A percentile compares a stretch with the other conserved stretches of the same genome.
Conservation (phyloP, 2,888 invertebrate genomes). For the Erebia palarica region DNA sequence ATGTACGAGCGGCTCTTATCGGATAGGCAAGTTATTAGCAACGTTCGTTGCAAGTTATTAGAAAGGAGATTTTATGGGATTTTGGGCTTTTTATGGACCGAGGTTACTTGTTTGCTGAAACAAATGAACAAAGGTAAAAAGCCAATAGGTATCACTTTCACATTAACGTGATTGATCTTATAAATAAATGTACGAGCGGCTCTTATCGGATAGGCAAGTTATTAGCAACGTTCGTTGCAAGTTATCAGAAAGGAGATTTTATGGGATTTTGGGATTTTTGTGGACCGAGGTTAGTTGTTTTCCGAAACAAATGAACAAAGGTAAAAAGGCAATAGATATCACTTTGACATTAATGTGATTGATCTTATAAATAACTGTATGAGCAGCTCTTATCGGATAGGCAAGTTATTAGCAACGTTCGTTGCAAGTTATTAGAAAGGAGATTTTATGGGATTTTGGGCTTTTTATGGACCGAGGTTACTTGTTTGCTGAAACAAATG, state of each 20-base stretch:
- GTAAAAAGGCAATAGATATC: not conserved
- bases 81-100: not conserved
- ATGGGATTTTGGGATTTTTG: not conserved
- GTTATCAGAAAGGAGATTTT: not conserved
- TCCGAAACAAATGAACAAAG: no score
- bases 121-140: no score
- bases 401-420: not conserved
- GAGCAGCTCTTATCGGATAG: no score
- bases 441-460: no score
- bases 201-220: not conserved
- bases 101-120: not conserved
- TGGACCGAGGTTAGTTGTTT: not conserved
- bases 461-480: not conserved
- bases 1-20: conserved; percentile 36
- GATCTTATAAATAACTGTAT: conserved; percentile 41
- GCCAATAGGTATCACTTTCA: conserved; percentile 27
- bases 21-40: conserved; percentile 20
- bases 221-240: not conserved
- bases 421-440: not conserved
- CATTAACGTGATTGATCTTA: conserved; percentile 48
- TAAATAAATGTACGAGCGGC: conserved; percentile 28
- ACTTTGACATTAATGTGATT: conserved; percentile 47
- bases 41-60: conserved; percentile 17
- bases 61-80: conserved; percentile 5
- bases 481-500: not conserved